Conservation (phyloP, 2,113 vertebrate genomes). For the Callipepla squamata region DNA sequence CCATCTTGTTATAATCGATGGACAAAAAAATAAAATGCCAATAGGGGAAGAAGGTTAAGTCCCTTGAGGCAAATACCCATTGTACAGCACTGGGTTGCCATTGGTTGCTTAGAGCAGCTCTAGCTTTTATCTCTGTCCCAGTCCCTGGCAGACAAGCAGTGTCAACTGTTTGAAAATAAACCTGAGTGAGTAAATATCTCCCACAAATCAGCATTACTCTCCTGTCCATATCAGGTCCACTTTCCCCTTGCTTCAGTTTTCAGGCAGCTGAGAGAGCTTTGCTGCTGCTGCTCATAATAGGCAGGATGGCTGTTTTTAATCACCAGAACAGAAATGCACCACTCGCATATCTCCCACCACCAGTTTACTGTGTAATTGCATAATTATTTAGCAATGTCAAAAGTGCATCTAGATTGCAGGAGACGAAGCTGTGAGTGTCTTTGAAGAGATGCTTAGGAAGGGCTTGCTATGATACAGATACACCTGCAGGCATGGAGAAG, state of each 20-base stretch:
- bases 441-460: slow-evolving; percentile 47
- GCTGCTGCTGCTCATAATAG: not conserved
- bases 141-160: not conserved
- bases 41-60: not conserved
- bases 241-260: not conserved
- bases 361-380: not conserved
- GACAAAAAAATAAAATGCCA: not conserved
- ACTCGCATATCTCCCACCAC: not conserved
- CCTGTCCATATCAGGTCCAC: not conserved
- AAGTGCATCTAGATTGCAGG: slow-evolving; percentile 27
- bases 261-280: not conserved
- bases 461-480: slow-evolving; percentile 12
- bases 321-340: not conserved
- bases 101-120: not conserved
- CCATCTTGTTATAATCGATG: slow-evolving; percentile 13
- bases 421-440: not conserved
- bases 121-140: not conserved
- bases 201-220: not conserved
- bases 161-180: not conserved
- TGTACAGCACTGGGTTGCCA: not conserved
- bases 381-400: slow-evolving; percentile 32
- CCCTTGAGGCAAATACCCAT: not conserved
- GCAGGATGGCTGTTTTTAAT: not conserved
- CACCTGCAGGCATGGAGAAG: not conserved
- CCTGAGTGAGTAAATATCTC: not conserved